These are phyloP conservation scores for Pangasius krempfi DNA, from an alignment of 2,797 vertebrate species.

Conservation along the genomic window DNA sequence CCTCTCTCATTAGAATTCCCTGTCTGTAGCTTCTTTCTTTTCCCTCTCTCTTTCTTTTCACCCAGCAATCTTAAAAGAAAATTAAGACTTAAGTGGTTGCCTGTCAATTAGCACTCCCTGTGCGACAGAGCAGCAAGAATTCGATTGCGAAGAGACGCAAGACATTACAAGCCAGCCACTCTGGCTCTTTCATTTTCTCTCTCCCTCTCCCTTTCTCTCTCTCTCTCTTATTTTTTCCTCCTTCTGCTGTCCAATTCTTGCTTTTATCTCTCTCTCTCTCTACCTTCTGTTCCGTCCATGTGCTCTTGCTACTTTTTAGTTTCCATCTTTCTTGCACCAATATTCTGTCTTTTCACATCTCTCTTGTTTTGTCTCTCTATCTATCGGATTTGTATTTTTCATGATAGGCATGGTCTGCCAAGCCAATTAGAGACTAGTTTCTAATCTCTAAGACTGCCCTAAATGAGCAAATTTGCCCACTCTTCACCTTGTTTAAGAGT, in stretches of 20 bases:
- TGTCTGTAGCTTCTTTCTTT: constrained; percentile 58
- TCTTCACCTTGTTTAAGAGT: constrained; percentile 1
- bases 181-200: constrained; percentile 23
- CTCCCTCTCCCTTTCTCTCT: constrained; percentile 4
- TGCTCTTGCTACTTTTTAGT: neutral
- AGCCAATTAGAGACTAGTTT: neutral
- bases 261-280: constrained; percentile 38
- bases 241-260: constrained; percentile 35
- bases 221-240: neutral
- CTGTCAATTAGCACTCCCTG: constrained; percentile 72
- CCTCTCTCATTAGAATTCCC: constrained; percentile 72
- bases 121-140: constrained; percentile 64
- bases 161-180: constrained; percentile 58
- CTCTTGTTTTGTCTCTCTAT: neutral
- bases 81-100: constrained; percentile 76
- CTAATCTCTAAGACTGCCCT: neutral
- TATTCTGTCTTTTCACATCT: constrained; percentile 16
- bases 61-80: constrained; percentile 72
- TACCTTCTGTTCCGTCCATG: constrained; percentile 9
- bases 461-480: neutral
- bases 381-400: neutral
- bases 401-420: neutral
- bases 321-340: neutral
- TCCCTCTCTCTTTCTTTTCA: constrained; percentile 60
- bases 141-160: constrained; percentile 63